Base-by-base conservation (phyloP, 37 sponge, comb jelly and placozoan genomes). In the Cladorhizidae sp. region DNA sequence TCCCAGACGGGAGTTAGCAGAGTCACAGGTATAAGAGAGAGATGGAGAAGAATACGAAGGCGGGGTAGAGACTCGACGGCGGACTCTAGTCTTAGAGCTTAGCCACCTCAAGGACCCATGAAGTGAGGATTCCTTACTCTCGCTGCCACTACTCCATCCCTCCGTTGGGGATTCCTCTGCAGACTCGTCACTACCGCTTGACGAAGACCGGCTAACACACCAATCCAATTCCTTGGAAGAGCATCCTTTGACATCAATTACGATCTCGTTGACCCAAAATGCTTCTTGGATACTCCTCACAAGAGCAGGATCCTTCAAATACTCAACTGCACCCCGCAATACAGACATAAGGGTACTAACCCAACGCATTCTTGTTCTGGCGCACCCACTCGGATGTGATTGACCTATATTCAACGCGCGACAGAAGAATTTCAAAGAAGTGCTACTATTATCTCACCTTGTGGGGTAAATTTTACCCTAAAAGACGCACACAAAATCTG, bases 271-370 rank as follows among this genome's bases (percentile, higher is more conserved):
- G 31, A 85, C 89, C 18, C 87, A 84, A 57, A 62, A 83, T 1
- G 26, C 9, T 58, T 86, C 76, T 63, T 93, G 93, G 43, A 88
- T 57, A 52, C 78, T 74, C 20, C 85, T 37, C 14, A 93, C 89
- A 8, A 93, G 79, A n/a, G 40, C 21, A 0, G 93, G 89, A 54
- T 85, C 86, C 57, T 74, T 45, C 22, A 93, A 38, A 45, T 72
- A 87, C 5, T 77, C 64, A 12, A 82, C 59, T 21, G 59, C 54
- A 45, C 42, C 23, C n/a, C n/a, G n/a, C n/a, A n/a, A n/a, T n/a
- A n/a, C n/a, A n/a, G n/a, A n/a, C n/a, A n/a, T n/a, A n/a, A n/a
- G n/a, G n/a, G n/a, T n/a, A n/a, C n/a, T n/a, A n/a, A n/a, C n/a
- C n/a, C n/a, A n/a, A n/a, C n/a, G n/a, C n/a, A n/a, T n/a, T n/a